These are phyloP conservation scores for Microtus oregoni DNA, from an alignment of 2,113 vertebrate species.

Conservation along the genomic window DNA sequence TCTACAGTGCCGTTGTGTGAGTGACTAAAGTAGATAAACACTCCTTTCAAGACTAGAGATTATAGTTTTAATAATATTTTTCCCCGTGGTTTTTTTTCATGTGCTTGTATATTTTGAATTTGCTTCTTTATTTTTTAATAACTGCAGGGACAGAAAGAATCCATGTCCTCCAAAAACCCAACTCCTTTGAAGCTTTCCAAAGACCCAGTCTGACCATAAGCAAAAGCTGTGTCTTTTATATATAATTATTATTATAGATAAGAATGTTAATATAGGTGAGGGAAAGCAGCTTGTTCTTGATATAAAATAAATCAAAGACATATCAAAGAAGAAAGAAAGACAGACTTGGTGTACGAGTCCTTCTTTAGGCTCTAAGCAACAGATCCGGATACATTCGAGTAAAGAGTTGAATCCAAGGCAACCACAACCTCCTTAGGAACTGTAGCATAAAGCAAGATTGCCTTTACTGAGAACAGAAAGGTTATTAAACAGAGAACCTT, in stretches of 20 bases:
- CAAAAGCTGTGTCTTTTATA: not conserved
- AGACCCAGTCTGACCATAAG: not conserved
- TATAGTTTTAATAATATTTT: not conserved
- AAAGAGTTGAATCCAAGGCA: not conserved
- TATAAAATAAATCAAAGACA: not conserved
- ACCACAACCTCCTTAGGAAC: not conserved
- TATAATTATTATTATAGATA: not conserved
- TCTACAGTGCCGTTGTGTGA: not conserved
- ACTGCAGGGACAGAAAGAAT: not conserved
- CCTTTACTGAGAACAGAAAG: not conserved
- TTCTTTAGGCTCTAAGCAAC: not conserved
- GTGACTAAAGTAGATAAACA: constrained; percentile 54
- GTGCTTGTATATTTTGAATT: not conserved
- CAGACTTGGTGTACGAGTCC: fast-evolving
- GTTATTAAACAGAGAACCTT: not conserved
- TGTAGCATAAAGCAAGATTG: not conserved
- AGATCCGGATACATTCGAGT: too few relatives aligned
- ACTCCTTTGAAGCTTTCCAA: not conserved
- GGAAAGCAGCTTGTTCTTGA: not conserved
- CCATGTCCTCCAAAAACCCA: too few relatives aligned
- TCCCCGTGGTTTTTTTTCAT: not conserved
- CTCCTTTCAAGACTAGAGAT: not conserved
- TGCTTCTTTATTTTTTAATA: not conserved
- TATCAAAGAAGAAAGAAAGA: not conserved
- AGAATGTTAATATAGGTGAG: not conserved